Evolutionary conservation across 2,888 invertebrate genomes (phyloP).

Genomic region (Nymphalis c-album): DNA sequence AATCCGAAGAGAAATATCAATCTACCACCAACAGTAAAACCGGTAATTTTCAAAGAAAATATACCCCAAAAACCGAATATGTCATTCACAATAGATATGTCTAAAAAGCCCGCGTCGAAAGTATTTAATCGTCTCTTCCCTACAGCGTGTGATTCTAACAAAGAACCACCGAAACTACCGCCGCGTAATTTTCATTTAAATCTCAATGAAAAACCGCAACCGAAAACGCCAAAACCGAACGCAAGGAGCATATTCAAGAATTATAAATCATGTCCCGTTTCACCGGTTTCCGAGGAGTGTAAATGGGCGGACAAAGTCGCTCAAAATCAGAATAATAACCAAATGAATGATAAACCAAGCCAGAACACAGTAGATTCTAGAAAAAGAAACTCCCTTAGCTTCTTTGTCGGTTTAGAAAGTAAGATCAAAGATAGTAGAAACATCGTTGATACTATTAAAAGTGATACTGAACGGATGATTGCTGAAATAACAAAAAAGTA

Average conservation of each 20-base stretch:
- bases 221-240: constrained; percentile 62
- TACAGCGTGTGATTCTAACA: constrained; percentile 47
- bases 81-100: constrained; percentile 67
- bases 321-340: constrained; percentile 48
- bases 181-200: constrained; percentile 71
- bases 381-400: constrained; percentile 84
- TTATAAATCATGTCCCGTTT: constrained; percentile 90
- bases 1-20: constrained; percentile 52
- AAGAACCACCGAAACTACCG: constrained; percentile 56
- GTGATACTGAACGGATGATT: constrained; percentile 84
- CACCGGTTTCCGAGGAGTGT: constrained; percentile 90
- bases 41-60: constrained; percentile 65
- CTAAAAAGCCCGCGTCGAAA: constrained; percentile 63
- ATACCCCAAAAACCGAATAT: constrained; percentile 56
- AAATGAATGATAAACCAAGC: constrained; percentile 43
- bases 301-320: constrained; percentile 82
- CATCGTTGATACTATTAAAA: constrained; percentile 83
- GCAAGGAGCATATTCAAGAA: constrained; percentile 83
- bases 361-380: constrained; percentile 72
- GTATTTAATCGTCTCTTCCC: constrained; percentile 74
- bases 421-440: constrained; percentile 73
- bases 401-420: constrained; percentile 83
- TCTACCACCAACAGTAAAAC: constrained; percentile 53
- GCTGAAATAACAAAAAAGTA: constrained; percentile 84
- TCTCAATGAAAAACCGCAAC: constrained; percentile 64